Percentiles rank a stretch among this genome's conserved stretches.
Conservation (phyloP, 2,888 invertebrate genomes). For the Orgyia antiqua region DNA sequence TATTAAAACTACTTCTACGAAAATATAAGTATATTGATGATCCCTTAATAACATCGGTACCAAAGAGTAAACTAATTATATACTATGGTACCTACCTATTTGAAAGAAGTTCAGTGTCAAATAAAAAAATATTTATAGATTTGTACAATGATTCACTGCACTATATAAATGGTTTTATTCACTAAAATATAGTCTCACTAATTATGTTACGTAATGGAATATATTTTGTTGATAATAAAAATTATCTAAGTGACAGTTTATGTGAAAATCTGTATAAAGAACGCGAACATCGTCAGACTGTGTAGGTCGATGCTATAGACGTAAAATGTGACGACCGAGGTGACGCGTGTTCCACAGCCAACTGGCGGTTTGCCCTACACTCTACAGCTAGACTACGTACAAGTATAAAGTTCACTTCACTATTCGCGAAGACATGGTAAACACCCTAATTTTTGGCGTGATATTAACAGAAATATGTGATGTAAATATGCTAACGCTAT, state of each 20-base stretch:
- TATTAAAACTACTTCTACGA: no score
- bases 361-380: slow-evolving; percentile 71
- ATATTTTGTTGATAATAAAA: no score
- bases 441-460: slow-evolving; percentile 33
- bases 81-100: no score
- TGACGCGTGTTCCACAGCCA: slow-evolving; percentile 58
- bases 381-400: slow-evolving; percentile 44
- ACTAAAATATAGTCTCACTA: no score
- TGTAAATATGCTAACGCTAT: slow-evolving; percentile 5
- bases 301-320: slow-evolving; percentile 40
- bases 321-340: slow-evolving; percentile 44
- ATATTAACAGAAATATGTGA: slow-evolving; percentile 8
- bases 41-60: no score
- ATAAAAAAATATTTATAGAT: no score
- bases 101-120: no score
- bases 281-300: slow-evolving; percentile 34
- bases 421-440: slow-evolving; percentile 36
- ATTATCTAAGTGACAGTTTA: no score
- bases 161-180: slow-evolving; percentile 14
- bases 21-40: no score
- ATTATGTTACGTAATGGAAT: no score
- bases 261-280: no score
- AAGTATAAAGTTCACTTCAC: slow-evolving; percentile 67
- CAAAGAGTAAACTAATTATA: no score
- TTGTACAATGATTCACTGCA: slow-evolving; percentile 23